Percentiles rank a stretch among this genome's conserved stretches.
Evolutionary conservation across 2,888 invertebrate genomes (phyloP).

Genomic region (Augiades crinisus): DNA sequence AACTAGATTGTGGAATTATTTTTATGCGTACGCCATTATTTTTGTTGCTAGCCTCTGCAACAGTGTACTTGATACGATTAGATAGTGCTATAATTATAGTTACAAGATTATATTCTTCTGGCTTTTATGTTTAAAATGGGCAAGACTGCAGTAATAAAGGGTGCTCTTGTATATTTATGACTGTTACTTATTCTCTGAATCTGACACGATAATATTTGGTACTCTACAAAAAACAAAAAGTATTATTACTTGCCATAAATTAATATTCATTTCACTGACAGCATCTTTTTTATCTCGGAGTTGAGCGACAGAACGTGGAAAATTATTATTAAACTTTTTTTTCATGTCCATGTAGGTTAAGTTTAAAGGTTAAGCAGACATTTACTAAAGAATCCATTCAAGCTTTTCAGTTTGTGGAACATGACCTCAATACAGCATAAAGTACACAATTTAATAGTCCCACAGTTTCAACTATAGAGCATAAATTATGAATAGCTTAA

Average conservation of each 20-base stretch:
- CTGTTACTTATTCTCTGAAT: no score
- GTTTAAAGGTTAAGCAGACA: background rate
- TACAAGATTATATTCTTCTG: background rate
- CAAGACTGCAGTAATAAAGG: background rate
- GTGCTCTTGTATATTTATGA: background rate
- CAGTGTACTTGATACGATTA: background rate
- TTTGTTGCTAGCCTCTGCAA: background rate
- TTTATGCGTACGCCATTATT: background rate
- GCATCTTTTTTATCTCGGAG: no score
- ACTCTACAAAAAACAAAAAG: no score
- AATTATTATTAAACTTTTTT: no score
- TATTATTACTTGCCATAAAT: no score
- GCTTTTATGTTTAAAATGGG: background rate
- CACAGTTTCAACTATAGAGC: slow-evolving; percentile 6
- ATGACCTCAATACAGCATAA: background rate
- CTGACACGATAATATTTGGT: no score
- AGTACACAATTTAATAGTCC: slow-evolving; percentile 4
- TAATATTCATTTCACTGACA: no score
- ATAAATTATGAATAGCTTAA: slow-evolving; percentile 21
- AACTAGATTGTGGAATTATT: slow-evolving; percentile 13
- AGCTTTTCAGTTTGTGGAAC: background rate
- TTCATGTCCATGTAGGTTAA: background rate
- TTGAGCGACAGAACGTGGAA: no score
- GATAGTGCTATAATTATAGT: no score
- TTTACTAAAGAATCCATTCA: background rate